These are phyloP conservation scores for Myotis findleyi DNA, from an alignment of 2,797 vertebrate genomes.

Conservation along the genomic window DNA sequence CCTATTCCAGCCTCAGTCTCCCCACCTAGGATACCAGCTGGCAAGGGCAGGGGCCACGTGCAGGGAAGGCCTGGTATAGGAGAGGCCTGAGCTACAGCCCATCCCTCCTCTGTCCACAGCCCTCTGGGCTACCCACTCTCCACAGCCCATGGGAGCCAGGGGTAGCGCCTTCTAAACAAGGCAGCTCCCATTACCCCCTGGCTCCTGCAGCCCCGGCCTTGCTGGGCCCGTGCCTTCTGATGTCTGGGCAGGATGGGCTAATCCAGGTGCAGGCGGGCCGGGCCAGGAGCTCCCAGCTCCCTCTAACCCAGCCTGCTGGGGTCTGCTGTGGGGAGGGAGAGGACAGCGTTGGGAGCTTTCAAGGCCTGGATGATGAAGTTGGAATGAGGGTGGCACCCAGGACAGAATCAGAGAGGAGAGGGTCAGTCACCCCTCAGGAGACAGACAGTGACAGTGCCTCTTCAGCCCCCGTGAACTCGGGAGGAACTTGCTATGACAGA, in stretches of 20 bases:
- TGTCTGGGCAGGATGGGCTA: not conserved
- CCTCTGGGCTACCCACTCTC: not conserved
- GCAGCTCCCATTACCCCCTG: not conserved
- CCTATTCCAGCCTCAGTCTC: not conserved
- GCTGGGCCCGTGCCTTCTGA: not conserved
- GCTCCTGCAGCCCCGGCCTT: not conserved
- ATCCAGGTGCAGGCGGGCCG: rapidly evolving
- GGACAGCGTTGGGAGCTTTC: not conserved
- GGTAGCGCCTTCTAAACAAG: not conserved
- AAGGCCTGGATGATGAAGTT: not conserved
- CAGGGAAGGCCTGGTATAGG: no score
- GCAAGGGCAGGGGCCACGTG: not conserved
- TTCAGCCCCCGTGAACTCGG: not conserved
- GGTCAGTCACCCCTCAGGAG: rapidly evolving
- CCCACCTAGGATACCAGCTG: not conserved
- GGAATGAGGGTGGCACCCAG: not conserved
- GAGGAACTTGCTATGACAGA: not conserved
- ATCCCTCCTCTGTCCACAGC: rapidly evolving
- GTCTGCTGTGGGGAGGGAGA: no score
- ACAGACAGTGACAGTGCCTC: not conserved
- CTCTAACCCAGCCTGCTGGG: not conserved
- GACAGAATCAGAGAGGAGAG: not conserved
- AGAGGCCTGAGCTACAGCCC: not conserved
- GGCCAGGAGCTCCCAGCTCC: not conserved
- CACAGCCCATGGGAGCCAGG: not conserved